A percentile compares a stretch with the other conserved stretches of the same genome.
These are phyloP conservation scores for Oxyura jamaicensis DNA, from an alignment of 2,113 vertebrate genomes.

Conservation along the genomic window DNA sequence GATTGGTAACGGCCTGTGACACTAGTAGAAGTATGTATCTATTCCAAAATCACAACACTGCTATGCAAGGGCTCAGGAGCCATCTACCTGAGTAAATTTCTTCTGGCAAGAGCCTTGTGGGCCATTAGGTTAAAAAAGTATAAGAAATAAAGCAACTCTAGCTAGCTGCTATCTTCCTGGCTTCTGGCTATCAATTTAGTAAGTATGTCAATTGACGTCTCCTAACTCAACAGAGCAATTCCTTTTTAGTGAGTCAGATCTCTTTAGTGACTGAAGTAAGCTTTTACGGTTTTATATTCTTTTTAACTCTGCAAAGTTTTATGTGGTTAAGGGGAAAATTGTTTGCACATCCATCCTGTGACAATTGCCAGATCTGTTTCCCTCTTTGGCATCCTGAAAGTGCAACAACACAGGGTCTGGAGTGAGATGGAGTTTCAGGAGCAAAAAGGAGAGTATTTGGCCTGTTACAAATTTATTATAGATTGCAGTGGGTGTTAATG, in stretches of 20 bases:
- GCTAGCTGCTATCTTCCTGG: background rate
- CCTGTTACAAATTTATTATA: slow-evolving; percentile 30
- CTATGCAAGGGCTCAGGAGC: background rate
- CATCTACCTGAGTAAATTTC: background rate
- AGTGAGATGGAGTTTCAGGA: slow-evolving; percentile 32
- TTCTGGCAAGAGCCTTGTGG: background rate
- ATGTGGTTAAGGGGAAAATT: background rate
- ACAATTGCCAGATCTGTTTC: slow-evolving; percentile 57
- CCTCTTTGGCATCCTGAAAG: slow-evolving; percentile 32
- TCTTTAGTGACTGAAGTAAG: slow-evolving; percentile 2
- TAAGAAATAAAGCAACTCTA: background rate
- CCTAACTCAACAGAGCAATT: background rate
- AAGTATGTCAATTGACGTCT: slow-evolving; percentile 17
- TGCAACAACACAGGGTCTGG: background rate
- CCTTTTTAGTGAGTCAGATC: slow-evolving; percentile 21
- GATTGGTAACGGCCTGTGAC: background rate
- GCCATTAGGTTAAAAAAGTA: background rate
- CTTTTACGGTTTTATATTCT: background rate
- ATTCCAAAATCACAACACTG: background rate
- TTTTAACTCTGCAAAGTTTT: background rate
- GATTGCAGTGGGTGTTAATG: slow-evolving; percentile 22
- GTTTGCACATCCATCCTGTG: slow-evolving; percentile 18
- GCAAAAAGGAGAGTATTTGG: slow-evolving; percentile 36
- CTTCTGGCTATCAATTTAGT: background rate
- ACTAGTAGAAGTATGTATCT: background rate